Evolutionary conservation across 92 coral and sea anemone species (phyloP).

Genomic region (Scolanthus callimorphus): DNA sequence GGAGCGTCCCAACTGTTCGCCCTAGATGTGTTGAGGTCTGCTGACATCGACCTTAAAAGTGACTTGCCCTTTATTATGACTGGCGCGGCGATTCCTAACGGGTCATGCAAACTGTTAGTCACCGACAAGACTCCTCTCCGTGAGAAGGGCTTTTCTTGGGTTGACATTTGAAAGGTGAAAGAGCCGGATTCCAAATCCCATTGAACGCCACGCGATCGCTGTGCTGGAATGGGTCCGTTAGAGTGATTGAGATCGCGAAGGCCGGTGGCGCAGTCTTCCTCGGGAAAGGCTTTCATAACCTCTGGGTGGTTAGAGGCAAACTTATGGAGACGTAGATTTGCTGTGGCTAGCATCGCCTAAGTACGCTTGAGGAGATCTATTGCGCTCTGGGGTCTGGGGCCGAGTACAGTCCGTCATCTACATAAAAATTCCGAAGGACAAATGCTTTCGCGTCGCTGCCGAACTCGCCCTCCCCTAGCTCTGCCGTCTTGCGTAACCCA

Average conservation of each 20-base stretch:
- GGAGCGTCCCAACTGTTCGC: not conserved
- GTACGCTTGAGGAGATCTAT: not conserved
- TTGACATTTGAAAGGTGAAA: not conserved
- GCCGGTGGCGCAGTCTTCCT: not conserved
- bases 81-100: constrained; percentile 29
- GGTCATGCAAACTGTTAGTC: constrained; percentile 21
- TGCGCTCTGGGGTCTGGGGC: not conserved
- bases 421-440: not conserved
- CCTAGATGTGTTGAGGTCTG: not conserved
- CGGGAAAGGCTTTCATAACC: not conserved
- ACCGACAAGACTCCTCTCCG: constrained; percentile 32
- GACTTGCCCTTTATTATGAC: constrained; percentile 6
- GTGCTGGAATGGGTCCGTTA: not conserved
- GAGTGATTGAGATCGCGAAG: not conserved
- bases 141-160: not conserved
- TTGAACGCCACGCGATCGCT: constrained; percentile 1
- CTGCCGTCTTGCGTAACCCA: constrained; percentile 27
- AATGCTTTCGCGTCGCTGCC: not conserved
- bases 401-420: not conserved
- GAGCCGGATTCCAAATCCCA: not conserved
- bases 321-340: not conserved
- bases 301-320: not conserved
- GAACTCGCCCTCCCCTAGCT: not conserved
- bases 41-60: too few relatives aligned
- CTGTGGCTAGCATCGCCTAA: not conserved